Percentiles rank a stretch among this genome's conserved stretches.
phyloP scores from a whole-genome alignment of 1,140 invertebrate genomes.

The Palaemon carinicauda region DNA sequence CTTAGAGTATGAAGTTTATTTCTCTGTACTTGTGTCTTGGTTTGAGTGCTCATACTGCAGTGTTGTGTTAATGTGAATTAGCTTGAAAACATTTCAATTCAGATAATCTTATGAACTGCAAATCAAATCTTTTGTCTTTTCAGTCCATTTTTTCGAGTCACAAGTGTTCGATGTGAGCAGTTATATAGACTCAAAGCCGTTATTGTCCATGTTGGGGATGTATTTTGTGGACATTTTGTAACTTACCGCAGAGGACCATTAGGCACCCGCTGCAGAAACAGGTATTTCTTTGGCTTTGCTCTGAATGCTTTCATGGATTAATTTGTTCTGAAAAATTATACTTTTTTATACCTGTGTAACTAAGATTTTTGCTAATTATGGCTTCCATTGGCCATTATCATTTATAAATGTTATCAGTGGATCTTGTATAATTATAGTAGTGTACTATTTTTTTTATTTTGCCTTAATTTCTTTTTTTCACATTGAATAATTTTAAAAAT shows the following conservation, averaged over 20 bases:
- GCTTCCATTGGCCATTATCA: too few relatives aligned
- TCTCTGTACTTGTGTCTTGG: neutral
- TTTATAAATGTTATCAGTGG: too few relatives aligned
- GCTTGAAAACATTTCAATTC: neutral
- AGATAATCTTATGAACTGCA: neutral
- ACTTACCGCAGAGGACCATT: constrained; percentile 80
- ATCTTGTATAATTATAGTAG: too few relatives aligned
- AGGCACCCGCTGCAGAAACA: constrained; percentile 59
- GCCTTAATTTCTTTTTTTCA: too few relatives aligned
- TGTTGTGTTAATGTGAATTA: neutral
- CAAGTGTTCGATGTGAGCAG: constrained; percentile 27
- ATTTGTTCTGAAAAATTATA: neutral
- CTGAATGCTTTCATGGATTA: neutral
- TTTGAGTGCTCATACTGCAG: neutral
- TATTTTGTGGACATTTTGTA: constrained; percentile 89
- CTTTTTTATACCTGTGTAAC: too few relatives aligned
- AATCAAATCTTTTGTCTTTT: neutral
- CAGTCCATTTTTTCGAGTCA: constrained; percentile 16
- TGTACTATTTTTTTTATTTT: too few relatives aligned
- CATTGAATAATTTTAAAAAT: too few relatives aligned
- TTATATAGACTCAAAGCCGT: constrained; percentile 81
- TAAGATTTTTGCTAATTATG: too few relatives aligned
- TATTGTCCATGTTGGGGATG: constrained; percentile 88
- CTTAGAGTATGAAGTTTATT: constrained; percentile 64
- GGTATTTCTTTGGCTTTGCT: neutral